A percentile compares a stretch with the other conserved stretches of the same genome.
Evolutionary conservation across 1,140 invertebrate genomes (phyloP).

Genomic region (Drosophila santomea): DNA sequence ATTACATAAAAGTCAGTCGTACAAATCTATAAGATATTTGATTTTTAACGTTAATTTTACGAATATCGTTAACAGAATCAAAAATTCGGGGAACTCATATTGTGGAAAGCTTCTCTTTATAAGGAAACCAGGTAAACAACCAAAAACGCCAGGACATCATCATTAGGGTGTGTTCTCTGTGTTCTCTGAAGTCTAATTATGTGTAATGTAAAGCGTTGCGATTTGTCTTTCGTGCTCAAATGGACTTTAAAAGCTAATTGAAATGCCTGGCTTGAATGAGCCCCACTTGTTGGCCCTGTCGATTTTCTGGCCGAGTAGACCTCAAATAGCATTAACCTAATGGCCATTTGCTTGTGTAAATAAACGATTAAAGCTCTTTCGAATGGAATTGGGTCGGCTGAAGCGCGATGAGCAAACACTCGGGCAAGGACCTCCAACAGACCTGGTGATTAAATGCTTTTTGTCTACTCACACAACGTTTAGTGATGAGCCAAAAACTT

Average conservation of each 20-base stretch:
- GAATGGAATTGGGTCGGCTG: conserved; percentile 47
- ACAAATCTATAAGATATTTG: too few relatives aligned
- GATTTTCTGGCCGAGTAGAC: conserved; percentile 56
- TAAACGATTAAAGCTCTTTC: conserved; percentile 51
- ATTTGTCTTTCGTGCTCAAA: conserved; percentile 17
- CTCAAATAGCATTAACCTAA: conserved; percentile 64
- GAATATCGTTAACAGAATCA: too few relatives aligned
- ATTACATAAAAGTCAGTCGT: too few relatives aligned
- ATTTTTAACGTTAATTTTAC: too few relatives aligned
- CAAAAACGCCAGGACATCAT: neutral
- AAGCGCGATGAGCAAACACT: conserved; percentile 47
- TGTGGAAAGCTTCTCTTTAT: neutral
- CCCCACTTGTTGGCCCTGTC: conserved; percentile 42
- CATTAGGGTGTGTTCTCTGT: neutral
- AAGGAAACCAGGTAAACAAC: too few relatives aligned
- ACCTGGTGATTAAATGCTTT: conserved; percentile 43
- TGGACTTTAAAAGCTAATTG: conserved; percentile 9
- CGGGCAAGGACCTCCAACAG: conserved; percentile 31
- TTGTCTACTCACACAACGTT: conserved; percentile 12
- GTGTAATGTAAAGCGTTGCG: conserved; percentile 15
- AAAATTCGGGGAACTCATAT: too few relatives aligned
- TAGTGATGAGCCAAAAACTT: neutral
- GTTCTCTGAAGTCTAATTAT: conserved; percentile 18
- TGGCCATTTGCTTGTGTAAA: conserved; percentile 58
- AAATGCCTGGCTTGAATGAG: neutral